Conservation (phyloP, 2,797 vertebrate species). For the Sebastiscus albofasciatus region DNA sequence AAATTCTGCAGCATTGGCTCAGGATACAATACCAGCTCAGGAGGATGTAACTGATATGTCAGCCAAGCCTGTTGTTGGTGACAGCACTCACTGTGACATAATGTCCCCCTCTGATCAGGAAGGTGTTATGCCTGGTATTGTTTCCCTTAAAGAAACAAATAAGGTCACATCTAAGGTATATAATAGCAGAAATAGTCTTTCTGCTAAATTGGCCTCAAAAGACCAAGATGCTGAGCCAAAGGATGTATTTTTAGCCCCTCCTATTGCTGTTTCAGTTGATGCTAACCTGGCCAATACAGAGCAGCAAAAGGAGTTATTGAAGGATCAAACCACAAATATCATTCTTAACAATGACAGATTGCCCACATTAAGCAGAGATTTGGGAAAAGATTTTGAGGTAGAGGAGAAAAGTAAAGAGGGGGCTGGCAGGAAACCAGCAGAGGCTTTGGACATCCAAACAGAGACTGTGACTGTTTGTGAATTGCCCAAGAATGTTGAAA, state of each 20-base stretch:
- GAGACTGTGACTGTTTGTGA: slow-evolving; percentile 55
- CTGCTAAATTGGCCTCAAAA: slow-evolving; percentile 19
- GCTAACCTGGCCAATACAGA: not conserved
- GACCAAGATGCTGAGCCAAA: slow-evolving; percentile 25
- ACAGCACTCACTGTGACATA: slow-evolving; percentile 5
- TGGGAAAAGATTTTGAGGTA: slow-evolving; percentile 15
- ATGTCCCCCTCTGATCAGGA: slow-evolving; percentile 16
- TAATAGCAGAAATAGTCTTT: not conserved
- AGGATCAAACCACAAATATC: slow-evolving; percentile 28
- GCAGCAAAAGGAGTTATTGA: not conserved
- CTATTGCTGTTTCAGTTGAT: not conserved
- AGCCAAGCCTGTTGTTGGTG: slow-evolving; percentile 43
- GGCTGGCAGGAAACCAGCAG: slow-evolving; percentile 36
- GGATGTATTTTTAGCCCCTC: not conserved
- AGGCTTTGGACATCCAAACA: slow-evolving; percentile 51
- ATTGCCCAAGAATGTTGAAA: slow-evolving; percentile 64
- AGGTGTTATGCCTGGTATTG: not conserved
- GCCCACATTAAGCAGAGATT: not conserved
- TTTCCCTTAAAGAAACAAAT: slow-evolving; percentile 3
- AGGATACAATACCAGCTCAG: slow-evolving; percentile 24
- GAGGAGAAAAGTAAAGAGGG: slow-evolving; percentile 44
- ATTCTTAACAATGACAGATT: slow-evolving; percentile 20
- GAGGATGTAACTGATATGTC: slow-evolving; percentile 39
- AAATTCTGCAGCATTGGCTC: not conserved
- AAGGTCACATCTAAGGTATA: slow-evolving; percentile 10